phyloP scores from a whole-genome alignment of 1,140 invertebrate genomes.

The Macrotrachela quadricornifera region DNA sequence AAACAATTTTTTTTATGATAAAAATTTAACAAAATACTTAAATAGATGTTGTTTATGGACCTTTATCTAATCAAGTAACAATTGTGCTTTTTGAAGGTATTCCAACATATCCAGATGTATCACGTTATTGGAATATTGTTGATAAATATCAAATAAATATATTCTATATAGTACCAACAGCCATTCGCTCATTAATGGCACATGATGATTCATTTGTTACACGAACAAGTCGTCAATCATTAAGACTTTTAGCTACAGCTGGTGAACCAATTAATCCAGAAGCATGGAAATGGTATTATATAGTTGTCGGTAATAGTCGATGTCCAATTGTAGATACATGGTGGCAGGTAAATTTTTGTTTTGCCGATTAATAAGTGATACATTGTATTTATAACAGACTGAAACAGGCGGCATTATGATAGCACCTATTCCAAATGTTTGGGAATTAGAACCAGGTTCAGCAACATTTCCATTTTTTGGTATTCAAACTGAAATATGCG shows the following conservation, averaged over 20 bases:
- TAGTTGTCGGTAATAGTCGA: conserved; percentile 49
- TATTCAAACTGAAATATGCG: no score
- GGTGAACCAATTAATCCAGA: conserved; percentile 92
- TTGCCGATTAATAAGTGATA: no score
- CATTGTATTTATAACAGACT: no score
- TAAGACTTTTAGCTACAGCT: conserved; percentile 35
- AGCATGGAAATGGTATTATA: conserved; percentile 92
- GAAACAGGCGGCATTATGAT: no score
- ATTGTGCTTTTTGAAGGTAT: conserved; percentile 37
- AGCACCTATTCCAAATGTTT: no score
- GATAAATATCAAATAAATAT: conserved; percentile 34
- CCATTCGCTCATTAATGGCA: conserved; percentile 52
- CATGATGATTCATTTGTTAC: conserved; percentile 38
- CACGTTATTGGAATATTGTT: conserved; percentile 37
- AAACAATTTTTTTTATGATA: no score
- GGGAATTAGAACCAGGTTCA: no score
- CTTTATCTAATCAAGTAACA: conserved; percentile 35
- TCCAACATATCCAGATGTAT: conserved; percentile 36
- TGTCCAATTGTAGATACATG: no score
- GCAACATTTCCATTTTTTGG: no score
- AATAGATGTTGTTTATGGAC: conserved; percentile 39
- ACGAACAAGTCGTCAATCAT: conserved; percentile 21
- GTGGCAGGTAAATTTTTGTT: no score
- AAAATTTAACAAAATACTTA: no score
- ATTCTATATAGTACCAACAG: conserved; percentile 37